These are phyloP conservation scores for Microctonus brassicae DNA, from an alignment of 2,888 invertebrate genomes.

Conservation along the genomic window DNA sequence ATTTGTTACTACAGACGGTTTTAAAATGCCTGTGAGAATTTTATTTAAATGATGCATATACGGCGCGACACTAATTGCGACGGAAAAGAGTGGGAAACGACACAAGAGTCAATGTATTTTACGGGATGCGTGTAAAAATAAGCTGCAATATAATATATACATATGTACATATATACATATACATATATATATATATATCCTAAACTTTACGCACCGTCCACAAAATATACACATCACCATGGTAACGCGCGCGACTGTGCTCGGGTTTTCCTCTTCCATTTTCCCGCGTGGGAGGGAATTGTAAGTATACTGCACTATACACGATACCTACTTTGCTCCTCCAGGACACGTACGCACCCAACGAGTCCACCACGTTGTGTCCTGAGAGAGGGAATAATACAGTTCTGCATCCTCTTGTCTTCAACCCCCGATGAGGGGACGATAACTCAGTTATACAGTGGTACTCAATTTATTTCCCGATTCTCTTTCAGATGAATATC, in stretches of 20 bases:
- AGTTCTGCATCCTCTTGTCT: conserved; percentile 3
- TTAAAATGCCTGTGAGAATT: conserved; percentile 1
- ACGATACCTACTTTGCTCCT: conserved; percentile 44
- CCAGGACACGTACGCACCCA: conserved; percentile 60
- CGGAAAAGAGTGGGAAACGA: conserved; percentile 20
- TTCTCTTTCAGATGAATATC: not conserved
- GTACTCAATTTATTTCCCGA: conserved; percentile 54
- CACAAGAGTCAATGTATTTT: conserved; percentile 25
- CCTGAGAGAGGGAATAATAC: conserved; percentile 57
- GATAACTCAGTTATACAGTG: conserved; percentile 60
- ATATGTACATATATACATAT: conserved; percentile 20
- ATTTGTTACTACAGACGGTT: conserved; percentile 2
- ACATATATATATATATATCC: not conserved
- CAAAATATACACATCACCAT: conserved; percentile 38
- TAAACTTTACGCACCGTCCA: not conserved
- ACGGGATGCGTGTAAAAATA: conserved; percentile 48
- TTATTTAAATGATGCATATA: conserved; percentile 18
- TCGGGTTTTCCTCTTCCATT: conserved; percentile 51
- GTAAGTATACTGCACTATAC: conserved; percentile 39
- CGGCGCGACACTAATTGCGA: conserved; percentile 25
- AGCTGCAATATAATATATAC: conserved; percentile 36
- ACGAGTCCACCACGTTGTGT: conserved; percentile 33
- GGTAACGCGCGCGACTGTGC: conserved; percentile 52
- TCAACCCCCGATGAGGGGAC: conserved; percentile 46
- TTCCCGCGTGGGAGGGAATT: conserved; percentile 49